Evolutionary conservation across 2,797 vertebrate species (phyloP), one percentile per base, ranked within the genome.

Genomic region (Notolabrus celidotus): DNA sequence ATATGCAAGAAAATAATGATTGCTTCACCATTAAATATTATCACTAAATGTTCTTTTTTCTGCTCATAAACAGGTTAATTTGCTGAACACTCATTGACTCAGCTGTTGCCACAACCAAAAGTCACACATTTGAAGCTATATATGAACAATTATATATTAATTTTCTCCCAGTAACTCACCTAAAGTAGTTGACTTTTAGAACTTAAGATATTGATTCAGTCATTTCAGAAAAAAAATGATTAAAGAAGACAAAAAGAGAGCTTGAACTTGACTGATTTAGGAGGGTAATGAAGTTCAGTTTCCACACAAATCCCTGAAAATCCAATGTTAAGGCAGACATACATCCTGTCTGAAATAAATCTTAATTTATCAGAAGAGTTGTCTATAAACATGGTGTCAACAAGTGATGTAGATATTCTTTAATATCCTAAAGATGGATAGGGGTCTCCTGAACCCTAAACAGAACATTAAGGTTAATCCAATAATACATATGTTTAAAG

Each of bases 271-370:
- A 34, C 19, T 4, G 1, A 47, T 20, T n/a, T 39, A 5, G 9
- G 10, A 41, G 16, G 3, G 7, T 15, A 2, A 0, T 19, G 17
- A 10, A 29, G 34, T 3, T 0, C 29, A 19, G 0, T 3, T 10
- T 27, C 19, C 67, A 19, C 17, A 36, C 19, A 20, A 33, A 22
- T n/a, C 3, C 38, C 7, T 25, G n/a, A 20, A 20, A 36, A 52
- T 36, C 16, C 27, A 29, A 6, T n/a, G n/a, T n/a, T n/a, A n/a
- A n/a, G n/a, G n/a, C n/a, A n/a, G n/a, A n/a, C n/a, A n/a, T n/a
- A n/a, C n/a, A n/a, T n/a, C n/a, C n/a, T n/a, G n/a, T n/a, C n/a
- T n/a, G n/a, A n/a, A n/a, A n/a, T n/a, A n/a, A n/a, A n/a, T n/a
- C n/a, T n/a, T n/a, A n/a, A n/a, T n/a, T n/a, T n/a, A n/a, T n/a